Evolutionary conservation across 2,797 vertebrate genomes (phyloP).

Genomic region (Protonibea diacanthus): DNA sequence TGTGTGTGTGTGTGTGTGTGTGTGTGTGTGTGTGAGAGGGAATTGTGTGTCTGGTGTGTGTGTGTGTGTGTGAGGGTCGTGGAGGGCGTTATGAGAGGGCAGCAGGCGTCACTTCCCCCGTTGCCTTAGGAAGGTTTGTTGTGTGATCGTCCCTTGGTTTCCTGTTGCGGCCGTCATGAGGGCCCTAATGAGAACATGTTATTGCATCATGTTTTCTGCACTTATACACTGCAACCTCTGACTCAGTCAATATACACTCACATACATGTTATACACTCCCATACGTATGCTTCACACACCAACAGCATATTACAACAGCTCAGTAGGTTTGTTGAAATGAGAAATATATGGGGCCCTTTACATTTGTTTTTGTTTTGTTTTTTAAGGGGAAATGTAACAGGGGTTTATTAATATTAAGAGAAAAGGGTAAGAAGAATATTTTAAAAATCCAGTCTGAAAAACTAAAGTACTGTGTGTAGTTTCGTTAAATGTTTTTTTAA

Average conservation of each 20-base stretch:
- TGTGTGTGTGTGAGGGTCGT: constrained; percentile 23
- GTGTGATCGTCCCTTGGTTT: constrained; percentile 82
- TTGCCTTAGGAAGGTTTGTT: constrained; percentile 91
- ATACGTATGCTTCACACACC: neutral
- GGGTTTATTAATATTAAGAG: neutral
- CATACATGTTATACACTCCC: neutral
- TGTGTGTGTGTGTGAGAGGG: constrained; percentile 39
- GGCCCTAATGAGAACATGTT: constrained; percentile 53
- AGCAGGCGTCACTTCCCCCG: constrained; percentile 91
- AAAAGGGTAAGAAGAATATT: neutral
- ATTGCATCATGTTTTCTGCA: constrained; percentile 52
- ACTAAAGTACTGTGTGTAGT: neutral
- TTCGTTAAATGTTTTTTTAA: constrained; percentile 1
- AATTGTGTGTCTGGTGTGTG: constrained; percentile 30
- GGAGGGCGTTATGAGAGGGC: constrained; percentile 74
- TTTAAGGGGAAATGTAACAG: neutral
- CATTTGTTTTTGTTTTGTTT: neutral
- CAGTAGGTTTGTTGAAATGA: neutral
- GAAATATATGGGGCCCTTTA: neutral
- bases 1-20: constrained; percentile 27
- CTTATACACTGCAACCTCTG: constrained; percentile 1
- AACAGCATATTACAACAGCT: neutral
- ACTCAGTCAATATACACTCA: neutral
- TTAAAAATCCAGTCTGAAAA: neutral
- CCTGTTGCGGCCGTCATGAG: constrained; percentile 51